Base-by-base conservation (phyloP, 1,140 invertebrate genomes). In the Drosophila serrata region DNA sequence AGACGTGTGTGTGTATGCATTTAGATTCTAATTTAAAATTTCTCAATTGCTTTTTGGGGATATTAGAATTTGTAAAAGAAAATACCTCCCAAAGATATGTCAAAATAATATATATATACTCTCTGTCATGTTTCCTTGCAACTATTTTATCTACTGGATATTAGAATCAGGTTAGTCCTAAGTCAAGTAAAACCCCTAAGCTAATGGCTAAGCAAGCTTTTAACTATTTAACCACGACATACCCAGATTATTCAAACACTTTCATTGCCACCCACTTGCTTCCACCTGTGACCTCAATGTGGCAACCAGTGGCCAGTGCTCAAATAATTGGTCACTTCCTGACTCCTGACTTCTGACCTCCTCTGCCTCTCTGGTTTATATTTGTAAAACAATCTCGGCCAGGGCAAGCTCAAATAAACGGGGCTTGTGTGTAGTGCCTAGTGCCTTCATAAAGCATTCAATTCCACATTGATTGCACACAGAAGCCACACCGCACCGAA, bases 371-470 rank as follows among this genome's bases (percentile, higher is more conserved):
- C 22, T 31, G 33, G 55, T 49, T 42, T 72, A 58, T 72, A 40
- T 59, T 73, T 72, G 67, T 37, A 29, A 37, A 73, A 59, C 69
- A 73, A 59, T 59, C 51, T 72, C 67, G 67, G 53, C 13, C 42
- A 11, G 67, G 33, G 35, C 33, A 17, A 46, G 40, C 49, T 48
- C 27, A 72, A 70, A 72, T 70, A 70, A 58, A 72, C 53, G 27
- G 13, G 11, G n/a, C 35, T n/a, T 35, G 65, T 46, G 45, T 48
- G 24, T n/a, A 48, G 9, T 29, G 22, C 51, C 43, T n/a, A 48
- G 9, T 29, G 22, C 51, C 43, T 70, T 59, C 68, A 73, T 73
- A 49, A 49, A 39, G 69, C 65, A 73, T 73, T 72, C 67, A 59
- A 73, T 49, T 58, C 27, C n/a, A 48, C 67, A 48, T 49, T 73